A percentile compares a stretch with the other conserved stretches of the same genome.
Evolutionary conservation across 1,140 invertebrate species (phyloP).

Genomic region (Brachionus calyciflorus): DNA sequence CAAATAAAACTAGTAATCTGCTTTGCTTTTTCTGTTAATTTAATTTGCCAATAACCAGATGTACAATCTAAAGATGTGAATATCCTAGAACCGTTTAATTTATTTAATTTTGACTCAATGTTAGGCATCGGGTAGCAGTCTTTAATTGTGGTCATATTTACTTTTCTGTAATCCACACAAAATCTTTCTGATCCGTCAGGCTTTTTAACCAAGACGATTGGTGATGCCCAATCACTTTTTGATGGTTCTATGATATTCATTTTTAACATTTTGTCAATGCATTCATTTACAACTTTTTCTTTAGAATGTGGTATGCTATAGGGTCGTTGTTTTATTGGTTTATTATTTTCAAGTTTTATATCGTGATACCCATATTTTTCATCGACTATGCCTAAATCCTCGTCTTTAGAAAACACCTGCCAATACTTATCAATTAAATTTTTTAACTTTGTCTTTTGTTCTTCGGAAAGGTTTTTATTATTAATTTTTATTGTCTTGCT

Average conservation of each 20-base stretch:
- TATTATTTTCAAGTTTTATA: slow-evolving; percentile 39
- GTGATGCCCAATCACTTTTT: too few species aligned
- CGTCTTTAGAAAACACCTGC: too few species aligned
- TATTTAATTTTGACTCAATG: slow-evolving; percentile 28
- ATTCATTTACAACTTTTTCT: too few species aligned
- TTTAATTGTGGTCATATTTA: slow-evolving; percentile 30
- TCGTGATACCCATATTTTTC: slow-evolving; percentile 3
- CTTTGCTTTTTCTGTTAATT: slow-evolving; percentile 46
- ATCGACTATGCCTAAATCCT: not conserved
- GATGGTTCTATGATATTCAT: too few species aligned
- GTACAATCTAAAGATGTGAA: slow-evolving; percentile 25
- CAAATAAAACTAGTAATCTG: slow-evolving; percentile 56
- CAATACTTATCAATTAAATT: too few species aligned
- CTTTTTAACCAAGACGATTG: too few species aligned
- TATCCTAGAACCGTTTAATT: too few species aligned
- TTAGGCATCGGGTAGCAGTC: not conserved
- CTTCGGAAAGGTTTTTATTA: not conserved
- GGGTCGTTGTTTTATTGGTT: too few species aligned
- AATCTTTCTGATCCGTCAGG: too few species aligned
- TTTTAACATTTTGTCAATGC: too few species aligned
- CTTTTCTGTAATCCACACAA: too few species aligned
- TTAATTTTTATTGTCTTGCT: not conserved
- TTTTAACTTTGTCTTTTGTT: not conserved
- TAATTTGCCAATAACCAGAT: slow-evolving; percentile 48
- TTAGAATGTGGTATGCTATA: too few species aligned